phyloP scores from a whole-genome alignment of 1,140 invertebrate genomes.

The Platyura marginata region DNA sequence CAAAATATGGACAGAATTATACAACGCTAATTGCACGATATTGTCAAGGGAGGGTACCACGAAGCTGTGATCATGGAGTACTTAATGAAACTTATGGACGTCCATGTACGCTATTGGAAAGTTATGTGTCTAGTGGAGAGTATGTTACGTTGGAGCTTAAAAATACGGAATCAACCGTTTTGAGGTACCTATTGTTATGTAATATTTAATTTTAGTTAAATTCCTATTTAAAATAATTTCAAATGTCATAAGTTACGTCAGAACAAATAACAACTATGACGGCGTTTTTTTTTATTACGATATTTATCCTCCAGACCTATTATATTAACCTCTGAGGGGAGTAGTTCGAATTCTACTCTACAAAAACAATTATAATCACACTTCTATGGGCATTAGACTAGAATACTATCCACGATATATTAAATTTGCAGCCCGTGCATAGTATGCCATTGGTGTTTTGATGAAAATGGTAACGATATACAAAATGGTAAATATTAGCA shows the following conservation, averaged over 20 bases:
- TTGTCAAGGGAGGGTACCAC: slow-evolving; percentile 54
- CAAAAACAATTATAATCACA: no score
- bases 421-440: no score
- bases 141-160: slow-evolving; percentile 61
- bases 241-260: background rate
- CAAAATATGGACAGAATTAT: slow-evolving; percentile 29
- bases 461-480: no score
- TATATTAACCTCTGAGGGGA: no score
- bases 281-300: no score
- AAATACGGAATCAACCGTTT: slow-evolving; percentile 61
- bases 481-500: no score
- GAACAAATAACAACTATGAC: no score
- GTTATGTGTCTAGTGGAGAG: slow-evolving; percentile 62
- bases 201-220: slow-evolving; percentile 1
- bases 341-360: no score
- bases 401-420: no score
- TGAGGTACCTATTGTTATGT: slow-evolving; percentile 33
- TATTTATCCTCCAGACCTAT: no score
- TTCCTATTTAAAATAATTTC: slow-evolving; percentile 3
- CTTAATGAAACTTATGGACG: slow-evolving; percentile 27
- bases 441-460: no score
- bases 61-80: slow-evolving; percentile 51
- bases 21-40: slow-evolving; percentile 56
- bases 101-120: slow-evolving; percentile 62
- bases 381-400: no score